Evolutionary conservation across 2,113 vertebrate species (phyloP).

Genomic region (Gnathonemus longibarbis): DNA sequence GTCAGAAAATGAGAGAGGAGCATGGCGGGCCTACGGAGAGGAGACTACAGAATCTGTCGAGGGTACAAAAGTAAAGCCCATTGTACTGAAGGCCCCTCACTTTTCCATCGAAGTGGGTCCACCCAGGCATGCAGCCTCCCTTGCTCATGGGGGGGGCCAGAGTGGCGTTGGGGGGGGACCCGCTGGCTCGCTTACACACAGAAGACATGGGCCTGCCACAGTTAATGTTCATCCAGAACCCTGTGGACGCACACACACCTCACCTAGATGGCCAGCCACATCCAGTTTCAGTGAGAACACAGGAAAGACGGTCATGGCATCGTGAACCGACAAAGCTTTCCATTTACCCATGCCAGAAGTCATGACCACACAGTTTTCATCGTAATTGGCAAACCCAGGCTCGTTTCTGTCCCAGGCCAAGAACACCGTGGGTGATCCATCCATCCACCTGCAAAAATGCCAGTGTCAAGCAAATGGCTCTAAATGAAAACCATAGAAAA

Average conservation of each 20-base stretch:
- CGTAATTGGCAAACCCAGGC: constrained; percentile 71
- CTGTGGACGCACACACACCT: constrained; percentile 43
- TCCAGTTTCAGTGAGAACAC: background rate
- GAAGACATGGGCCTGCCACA: constrained; percentile 69
- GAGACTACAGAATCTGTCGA: background rate
- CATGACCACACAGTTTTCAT: constrained; percentile 81
- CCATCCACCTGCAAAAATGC: constrained; percentile 74
- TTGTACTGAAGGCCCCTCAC: constrained; percentile 36
- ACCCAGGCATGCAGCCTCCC: constrained; percentile 70
- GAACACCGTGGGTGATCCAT: constrained; percentile 65
- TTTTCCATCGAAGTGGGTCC: constrained; percentile 69
- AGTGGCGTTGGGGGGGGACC: constrained; percentile 66
- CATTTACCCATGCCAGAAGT: constrained; percentile 69
- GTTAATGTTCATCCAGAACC: constrained; percentile 77
- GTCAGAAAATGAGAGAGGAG: background rate
- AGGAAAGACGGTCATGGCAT: background rate
- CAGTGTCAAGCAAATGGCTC: background rate
- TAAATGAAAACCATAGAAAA: constrained; percentile 16
- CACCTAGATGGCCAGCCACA: background rate
- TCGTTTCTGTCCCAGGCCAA: constrained; percentile 78
- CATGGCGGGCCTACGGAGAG: too few species aligned
- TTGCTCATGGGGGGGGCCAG: constrained; percentile 54
- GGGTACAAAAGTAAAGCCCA: background rate
- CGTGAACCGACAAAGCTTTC: background rate
- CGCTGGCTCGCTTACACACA: constrained; percentile 75